Evolutionary conservation across 2,797 vertebrate species (phyloP).

Genomic region (Girardinus metallicus): DNA sequence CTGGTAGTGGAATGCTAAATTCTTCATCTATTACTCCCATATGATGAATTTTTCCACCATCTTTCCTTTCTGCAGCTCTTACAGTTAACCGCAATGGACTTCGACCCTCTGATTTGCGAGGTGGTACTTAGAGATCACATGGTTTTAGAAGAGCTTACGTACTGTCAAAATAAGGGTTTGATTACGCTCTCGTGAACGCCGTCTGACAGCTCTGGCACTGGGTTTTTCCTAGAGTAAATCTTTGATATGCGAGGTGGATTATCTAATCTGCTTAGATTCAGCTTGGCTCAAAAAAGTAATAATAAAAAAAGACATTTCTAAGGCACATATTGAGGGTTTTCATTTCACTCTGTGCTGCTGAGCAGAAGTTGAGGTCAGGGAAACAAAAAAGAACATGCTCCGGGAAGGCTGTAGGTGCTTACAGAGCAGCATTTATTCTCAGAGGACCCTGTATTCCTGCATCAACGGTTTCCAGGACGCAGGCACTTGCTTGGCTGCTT

Average conservation of each 20-base stretch:
- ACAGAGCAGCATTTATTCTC: conserved; percentile 65
- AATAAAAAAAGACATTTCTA: conserved; percentile 9
- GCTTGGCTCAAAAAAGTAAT: conserved; percentile 22
- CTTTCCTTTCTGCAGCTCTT: conserved; percentile 32
- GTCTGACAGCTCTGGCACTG: conserved; percentile 34
- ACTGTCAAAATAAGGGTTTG: conserved; percentile 37
- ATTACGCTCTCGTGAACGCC: conserved; percentile 26
- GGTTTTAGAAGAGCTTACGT: conserved; percentile 42
- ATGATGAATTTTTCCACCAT: conserved; percentile 53
- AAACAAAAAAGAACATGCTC: conserved; percentile 46
- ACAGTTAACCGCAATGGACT: conserved; percentile 25
- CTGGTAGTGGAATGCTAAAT: conserved; percentile 73
- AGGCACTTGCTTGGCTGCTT: conserved; percentile 49
- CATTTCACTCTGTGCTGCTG: conserved; percentile 23
- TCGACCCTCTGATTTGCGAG: conserved; percentile 30
- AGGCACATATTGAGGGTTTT: conserved; percentile 15
- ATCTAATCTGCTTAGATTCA: conserved; percentile 22
- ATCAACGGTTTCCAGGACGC: conserved; percentile 71
- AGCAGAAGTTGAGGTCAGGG: conserved; percentile 35
- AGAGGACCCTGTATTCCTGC: conserved; percentile 65
- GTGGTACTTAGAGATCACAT: conserved; percentile 16
- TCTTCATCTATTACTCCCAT: conserved; percentile 71
- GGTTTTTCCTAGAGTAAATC: conserved; percentile 22
- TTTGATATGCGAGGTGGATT: conserved; percentile 8
- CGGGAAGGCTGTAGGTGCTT: conserved; percentile 55